Evolutionary conservation across 2,888 invertebrate species (phyloP).

Genomic region (Tyria jacobaeae): DNA sequence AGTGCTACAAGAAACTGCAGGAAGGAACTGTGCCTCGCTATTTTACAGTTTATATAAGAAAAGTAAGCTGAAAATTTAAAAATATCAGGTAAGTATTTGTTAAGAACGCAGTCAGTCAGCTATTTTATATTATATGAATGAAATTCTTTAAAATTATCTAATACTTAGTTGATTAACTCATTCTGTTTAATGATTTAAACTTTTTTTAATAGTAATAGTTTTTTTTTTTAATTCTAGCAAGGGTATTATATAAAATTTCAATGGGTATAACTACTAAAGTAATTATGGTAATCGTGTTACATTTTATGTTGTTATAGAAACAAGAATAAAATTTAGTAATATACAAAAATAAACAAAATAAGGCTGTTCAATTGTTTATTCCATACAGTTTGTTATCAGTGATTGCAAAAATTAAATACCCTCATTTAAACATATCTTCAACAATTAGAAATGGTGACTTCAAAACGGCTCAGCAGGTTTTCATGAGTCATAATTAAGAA

Average conservation of each 20-base stretch:
- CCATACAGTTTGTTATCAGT: no score
- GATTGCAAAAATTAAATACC: no score
- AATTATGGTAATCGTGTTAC: no score
- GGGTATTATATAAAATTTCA: background rate
- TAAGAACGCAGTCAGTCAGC: slow-evolving; percentile 19
- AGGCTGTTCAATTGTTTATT: no score
- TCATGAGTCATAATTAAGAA: no score
- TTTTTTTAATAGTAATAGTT: no score
- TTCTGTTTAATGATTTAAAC: background rate
- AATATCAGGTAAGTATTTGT: slow-evolving; percentile 49
- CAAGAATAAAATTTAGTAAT: background rate
- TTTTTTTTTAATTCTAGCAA: no score
- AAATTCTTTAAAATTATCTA: slow-evolving; percentile 15
- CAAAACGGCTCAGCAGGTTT: no score
- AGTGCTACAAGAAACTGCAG: slow-evolving; percentile 59
- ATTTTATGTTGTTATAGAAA: no score
- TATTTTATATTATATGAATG: slow-evolving; percentile 27
- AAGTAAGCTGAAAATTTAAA: slow-evolving; percentile 50
- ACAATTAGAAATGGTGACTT: no score
- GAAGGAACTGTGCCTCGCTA: slow-evolving; percentile 58
- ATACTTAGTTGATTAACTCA: background rate
- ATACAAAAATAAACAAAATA: background rate
- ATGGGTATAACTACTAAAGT: background rate
- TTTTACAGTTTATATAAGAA: slow-evolving; percentile 56
- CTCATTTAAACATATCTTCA: no score